Percentiles rank a stretch among this genome's conserved stretches.
Evolutionary conservation across 2,888 invertebrate species (phyloP).

Genomic region (Chromoteleia sp.): DNA sequence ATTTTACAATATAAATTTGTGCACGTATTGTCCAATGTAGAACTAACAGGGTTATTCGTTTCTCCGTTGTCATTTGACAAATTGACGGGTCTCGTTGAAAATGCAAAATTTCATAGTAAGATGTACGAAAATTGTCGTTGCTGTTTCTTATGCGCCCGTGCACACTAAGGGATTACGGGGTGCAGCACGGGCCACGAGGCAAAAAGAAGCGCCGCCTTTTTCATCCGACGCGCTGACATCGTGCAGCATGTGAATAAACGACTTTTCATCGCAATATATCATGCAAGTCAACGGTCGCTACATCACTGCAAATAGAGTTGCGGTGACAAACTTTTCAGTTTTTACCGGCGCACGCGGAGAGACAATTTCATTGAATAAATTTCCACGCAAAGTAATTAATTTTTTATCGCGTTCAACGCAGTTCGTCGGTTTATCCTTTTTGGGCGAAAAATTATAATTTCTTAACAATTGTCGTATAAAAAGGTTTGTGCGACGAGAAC

Average conservation of each 20-base stretch:
- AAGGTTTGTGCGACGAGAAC: no score
- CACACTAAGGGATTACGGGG: constrained; percentile 33
- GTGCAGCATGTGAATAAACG: constrained; percentile 69
- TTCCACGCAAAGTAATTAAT: constrained; percentile 49
- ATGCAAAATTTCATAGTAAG: constrained; percentile 49
- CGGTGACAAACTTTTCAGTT: constrained; percentile 60
- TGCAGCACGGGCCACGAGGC: constrained; percentile 41
- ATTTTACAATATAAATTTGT: no score
- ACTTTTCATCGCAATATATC: constrained; percentile 70
- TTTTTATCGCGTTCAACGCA: constrained; percentile 15
- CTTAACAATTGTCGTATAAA: constrained; percentile 7
- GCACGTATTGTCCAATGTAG: no score
- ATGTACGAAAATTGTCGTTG: constrained; percentile 41
- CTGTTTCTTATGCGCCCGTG: constrained; percentile 9
- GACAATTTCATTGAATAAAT: constrained; percentile 54
- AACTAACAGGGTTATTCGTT: neutral
- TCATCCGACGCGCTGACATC: constrained; percentile 58
- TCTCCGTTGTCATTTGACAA: constrained; percentile 36
- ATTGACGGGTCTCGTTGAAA: constrained; percentile 30
- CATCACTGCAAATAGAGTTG: constrained; percentile 61
- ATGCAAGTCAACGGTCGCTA: constrained; percentile 61
- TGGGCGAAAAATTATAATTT: constrained; percentile 2
- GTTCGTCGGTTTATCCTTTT: neutral
- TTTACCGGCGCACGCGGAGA: constrained; percentile 6
- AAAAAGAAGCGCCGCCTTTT: constrained; percentile 58